Base-by-base conservation (phyloP, 2,797 vertebrate genomes). In the Scolopax bukidnonensis region DNA sequence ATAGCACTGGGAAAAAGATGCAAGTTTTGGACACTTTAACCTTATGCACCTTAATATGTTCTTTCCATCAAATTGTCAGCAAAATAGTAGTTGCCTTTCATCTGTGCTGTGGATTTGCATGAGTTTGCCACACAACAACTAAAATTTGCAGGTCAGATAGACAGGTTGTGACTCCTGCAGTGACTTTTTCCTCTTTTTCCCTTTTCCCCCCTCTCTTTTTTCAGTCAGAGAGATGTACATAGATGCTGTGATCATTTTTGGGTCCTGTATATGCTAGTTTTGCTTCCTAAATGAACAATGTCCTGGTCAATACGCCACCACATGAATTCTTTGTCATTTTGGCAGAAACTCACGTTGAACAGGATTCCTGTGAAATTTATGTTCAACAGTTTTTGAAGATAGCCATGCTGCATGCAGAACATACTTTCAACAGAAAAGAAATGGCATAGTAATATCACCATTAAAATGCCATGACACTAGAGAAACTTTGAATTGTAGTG, bases 51-150 rank as follows among this genome's bases (percentile, higher is more conserved):
- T 61, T 84, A 84, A 12, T 4, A 17, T 12, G 16, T 83, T 93
- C 43, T 87, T 85, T 61, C 78, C 68, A 93, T 61, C 21, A 91
- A 93, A 91, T 56, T 60, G 79, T 97, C 97, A 97, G 96, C 96
- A 97, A 96, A 97, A 96, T 79, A 65, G 70, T 81, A 64, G 90
- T 88, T 94, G 92, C 78, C 36, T 93, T 90, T 61, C 69, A 75
- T 84, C 36, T 84, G 40, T 64, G 24, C 60, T 80, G 17, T 82
- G 50, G 17, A 15, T 87, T 79, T 94, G 50, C 0, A 0, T 57
- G 60, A 73, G 38, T 2, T 74, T 79, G 80, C 47, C 38, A 32
- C 19, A 8, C 82, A 77, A 63, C 48, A 79, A 84, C 61, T n/a
- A 61, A 78, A n/a, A 48, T 64, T 30, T 82, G 11, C 90, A 56